phyloP scores from a whole-genome alignment of 2,797 vertebrate genomes.

The Rhinoraja longicauda region DNA sequence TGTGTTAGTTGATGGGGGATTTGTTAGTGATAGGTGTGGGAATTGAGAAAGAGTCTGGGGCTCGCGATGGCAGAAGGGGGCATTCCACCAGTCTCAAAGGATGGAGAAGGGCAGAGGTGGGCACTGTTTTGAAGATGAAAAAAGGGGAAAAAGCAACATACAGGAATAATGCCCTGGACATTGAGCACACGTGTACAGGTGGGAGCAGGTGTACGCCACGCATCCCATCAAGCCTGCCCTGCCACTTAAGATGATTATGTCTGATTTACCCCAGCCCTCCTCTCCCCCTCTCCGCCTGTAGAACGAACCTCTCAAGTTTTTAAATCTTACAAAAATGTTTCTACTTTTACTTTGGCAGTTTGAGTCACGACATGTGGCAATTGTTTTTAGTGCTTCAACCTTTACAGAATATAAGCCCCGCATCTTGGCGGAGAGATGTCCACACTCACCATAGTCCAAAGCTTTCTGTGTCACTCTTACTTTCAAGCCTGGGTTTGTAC shows the following conservation, averaged over 20 bases:
- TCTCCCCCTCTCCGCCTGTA: no score
- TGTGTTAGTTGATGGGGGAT: not conserved
- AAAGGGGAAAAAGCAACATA: not conserved
- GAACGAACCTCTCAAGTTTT: no score
- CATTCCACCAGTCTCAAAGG: not conserved
- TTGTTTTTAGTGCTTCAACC: no score
- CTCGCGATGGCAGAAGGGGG: no score
- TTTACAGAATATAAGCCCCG: no score
- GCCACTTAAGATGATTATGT: no score
- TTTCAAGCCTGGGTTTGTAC: slow-evolving; percentile 56
- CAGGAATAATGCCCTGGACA: not conserved
- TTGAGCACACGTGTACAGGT: not conserved
- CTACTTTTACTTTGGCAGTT: not conserved
- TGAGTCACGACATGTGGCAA: not conserved
- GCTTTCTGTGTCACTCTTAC: slow-evolving; percentile 60
- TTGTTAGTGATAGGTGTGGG: not conserved
- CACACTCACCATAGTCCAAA: slow-evolving; percentile 59
- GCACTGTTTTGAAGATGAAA: not conserved
- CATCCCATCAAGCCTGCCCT: no score
- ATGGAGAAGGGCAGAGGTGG: not conserved
- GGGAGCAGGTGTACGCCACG: no score
- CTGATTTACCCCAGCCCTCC: no score
- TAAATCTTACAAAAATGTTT: no score
- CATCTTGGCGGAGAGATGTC: no score
- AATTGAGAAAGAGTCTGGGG: not conserved